Evolutionary conservation across 1,140 invertebrate genomes (phyloP).

Genomic region (Mya arenaria): DNA sequence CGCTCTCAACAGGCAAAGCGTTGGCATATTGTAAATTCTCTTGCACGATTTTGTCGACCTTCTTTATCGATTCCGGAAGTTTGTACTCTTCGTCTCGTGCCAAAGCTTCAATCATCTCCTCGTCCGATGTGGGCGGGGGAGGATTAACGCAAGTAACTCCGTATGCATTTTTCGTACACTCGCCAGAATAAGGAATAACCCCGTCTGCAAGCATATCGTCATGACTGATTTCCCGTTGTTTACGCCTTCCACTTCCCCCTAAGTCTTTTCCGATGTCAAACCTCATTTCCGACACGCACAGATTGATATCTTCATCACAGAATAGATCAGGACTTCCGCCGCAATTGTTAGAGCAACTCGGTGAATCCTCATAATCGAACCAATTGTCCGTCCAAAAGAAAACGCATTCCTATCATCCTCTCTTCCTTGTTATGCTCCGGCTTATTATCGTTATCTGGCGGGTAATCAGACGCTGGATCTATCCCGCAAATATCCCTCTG

Average conservation of each 20-base stretch:
- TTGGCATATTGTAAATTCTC: background rate
- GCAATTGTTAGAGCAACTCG: slow-evolving; percentile 26
- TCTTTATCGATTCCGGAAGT: background rate
- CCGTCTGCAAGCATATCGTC: too few species aligned
- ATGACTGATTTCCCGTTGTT: too few species aligned
- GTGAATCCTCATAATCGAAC: slow-evolving; percentile 31
- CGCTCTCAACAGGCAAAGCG: background rate
- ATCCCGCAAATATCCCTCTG: background rate
- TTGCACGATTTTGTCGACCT: background rate
- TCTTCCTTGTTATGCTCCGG: background rate
- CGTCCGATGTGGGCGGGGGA: too few species aligned
- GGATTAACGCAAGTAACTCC: too few species aligned
- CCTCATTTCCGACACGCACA: background rate
- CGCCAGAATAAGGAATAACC: too few species aligned
- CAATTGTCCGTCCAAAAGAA: slow-evolving; percentile 30
- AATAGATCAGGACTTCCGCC: slow-evolving; percentile 8
- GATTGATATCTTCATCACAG: background rate
- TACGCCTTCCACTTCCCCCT: too few species aligned
- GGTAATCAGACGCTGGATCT: slow-evolving; percentile 32
- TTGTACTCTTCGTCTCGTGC: background rate
- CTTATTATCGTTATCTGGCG: background rate
- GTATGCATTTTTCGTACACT: background rate
- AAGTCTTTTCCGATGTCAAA: background rate
- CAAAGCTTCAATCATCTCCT: too few species aligned
- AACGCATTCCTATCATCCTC: background rate